A percentile compares a stretch with the other conserved stretches of the same genome.
Evolutionary conservation across 2,888 invertebrate genomes (phyloP).

Genomic region (Plebejus anna): DNA sequence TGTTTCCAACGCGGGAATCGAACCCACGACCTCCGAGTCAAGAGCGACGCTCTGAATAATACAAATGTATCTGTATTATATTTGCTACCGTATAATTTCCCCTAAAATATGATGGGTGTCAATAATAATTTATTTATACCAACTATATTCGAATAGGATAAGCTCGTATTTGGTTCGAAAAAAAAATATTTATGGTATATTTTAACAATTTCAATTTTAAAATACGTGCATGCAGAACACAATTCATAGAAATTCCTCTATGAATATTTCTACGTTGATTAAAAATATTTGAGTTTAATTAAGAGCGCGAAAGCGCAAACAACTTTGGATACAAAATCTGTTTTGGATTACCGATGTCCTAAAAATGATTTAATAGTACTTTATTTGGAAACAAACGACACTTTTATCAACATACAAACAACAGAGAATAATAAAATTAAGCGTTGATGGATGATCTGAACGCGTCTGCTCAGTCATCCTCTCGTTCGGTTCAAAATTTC

Average conservation of each 20-base stretch:
- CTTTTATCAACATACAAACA: not conserved
- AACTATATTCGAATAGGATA: too few relatives aligned
- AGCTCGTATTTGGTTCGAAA: too few relatives aligned
- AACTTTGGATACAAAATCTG: not conserved
- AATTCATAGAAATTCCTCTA: not conserved
- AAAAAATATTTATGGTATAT: too few relatives aligned
- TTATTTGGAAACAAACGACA: not conserved
- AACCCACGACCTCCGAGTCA: too few relatives aligned
- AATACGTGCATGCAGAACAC: not conserved
- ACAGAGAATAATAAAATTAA: constrained; percentile 1
- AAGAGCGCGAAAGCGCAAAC: not conserved
- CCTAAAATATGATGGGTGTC: too few relatives aligned
- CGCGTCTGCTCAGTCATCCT: not conserved
- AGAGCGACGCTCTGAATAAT: too few relatives aligned
- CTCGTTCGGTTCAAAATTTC: not conserved
- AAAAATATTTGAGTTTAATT: not conserved
- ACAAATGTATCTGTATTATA: too few relatives aligned
- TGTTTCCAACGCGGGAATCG: too few relatives aligned
- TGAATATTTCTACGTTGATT: not conserved
- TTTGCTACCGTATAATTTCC: too few relatives aligned
- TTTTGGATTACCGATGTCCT: not conserved
- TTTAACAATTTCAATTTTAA: not conserved
- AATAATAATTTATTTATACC: too few relatives aligned
- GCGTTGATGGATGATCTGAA: not conserved
- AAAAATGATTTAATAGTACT: not conserved